Evolutionary conservation across 1,140 invertebrate species (phyloP).

Genomic region (Dreissena rostriformis): DNA sequence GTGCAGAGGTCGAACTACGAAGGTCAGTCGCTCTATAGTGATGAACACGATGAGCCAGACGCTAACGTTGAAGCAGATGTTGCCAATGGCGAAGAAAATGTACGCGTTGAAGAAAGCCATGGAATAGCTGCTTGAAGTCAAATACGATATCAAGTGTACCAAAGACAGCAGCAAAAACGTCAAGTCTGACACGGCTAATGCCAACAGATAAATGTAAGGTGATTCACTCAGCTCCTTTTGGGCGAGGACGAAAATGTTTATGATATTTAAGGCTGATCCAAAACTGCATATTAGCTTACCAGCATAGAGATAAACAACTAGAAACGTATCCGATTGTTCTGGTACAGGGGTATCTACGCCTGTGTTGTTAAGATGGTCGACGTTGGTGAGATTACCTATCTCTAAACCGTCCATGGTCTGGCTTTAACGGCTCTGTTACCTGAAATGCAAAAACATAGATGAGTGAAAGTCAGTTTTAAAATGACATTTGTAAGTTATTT

Average conservation of each 20-base stretch:
- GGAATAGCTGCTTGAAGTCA: not conserved
- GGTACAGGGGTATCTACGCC: too few relatives aligned
- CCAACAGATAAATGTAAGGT: conserved; percentile 32
- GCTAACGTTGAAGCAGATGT: conserved; percentile 35
- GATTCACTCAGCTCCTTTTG: conserved; percentile 22
- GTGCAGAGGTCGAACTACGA: conserved; percentile 17
- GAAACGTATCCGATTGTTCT: too few relatives aligned
- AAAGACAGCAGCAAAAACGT: conserved; percentile 8
- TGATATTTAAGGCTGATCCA: conserved; percentile 20
- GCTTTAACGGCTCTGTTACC: too few relatives aligned
- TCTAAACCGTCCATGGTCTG: too few relatives aligned
- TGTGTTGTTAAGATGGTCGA: too few relatives aligned
- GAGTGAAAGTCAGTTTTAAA: too few relatives aligned
- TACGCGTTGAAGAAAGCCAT: conserved; percentile 32
- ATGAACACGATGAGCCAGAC: conserved; percentile 36
- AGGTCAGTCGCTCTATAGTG: conserved; percentile 28
- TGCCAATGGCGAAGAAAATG: conserved; percentile 31
- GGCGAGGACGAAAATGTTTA: conserved; percentile 14
- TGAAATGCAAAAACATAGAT: too few relatives aligned
- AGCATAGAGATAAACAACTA: not conserved
- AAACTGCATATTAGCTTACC: conserved; percentile 25
- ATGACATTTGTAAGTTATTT: too few relatives aligned
- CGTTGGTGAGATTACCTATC: too few relatives aligned
- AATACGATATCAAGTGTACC: conserved; percentile 11
- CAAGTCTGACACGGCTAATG: conserved; percentile 31